Conservation (phyloP, 2,797 vertebrate species). For the Sebastes nivosus region DNA sequence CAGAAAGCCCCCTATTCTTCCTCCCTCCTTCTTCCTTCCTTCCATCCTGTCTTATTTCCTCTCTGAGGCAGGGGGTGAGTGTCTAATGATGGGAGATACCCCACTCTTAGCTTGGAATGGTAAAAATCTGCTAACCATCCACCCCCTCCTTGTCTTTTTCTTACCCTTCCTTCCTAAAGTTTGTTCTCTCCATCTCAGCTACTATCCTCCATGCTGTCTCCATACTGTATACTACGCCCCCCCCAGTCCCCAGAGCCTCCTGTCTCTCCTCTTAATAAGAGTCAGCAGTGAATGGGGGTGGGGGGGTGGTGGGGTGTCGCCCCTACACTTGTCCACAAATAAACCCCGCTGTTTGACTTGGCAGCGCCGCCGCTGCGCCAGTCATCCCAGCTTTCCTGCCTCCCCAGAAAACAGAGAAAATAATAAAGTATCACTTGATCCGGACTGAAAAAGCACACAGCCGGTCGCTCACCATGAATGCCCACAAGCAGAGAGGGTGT, state of each 20-base stretch:
- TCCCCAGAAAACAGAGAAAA: slow-evolving; percentile 64
- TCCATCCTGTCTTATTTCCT: slow-evolving; percentile 53
- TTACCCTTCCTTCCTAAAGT: not conserved
- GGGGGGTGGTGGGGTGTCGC: slow-evolving; percentile 24
- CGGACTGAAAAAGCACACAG: slow-evolving; percentile 52
- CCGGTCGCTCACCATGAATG: slow-evolving; percentile 55
- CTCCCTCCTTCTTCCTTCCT: slow-evolving; percentile 34
- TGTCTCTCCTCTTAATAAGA: slow-evolving; percentile 62
- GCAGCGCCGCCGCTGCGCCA: slow-evolving; percentile 56
- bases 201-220: not conserved
- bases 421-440: slow-evolving; percentile 73
- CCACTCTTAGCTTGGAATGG: not conserved
- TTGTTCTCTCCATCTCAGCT: not conserved
- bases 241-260: slow-evolving; percentile 50
- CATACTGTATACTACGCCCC: not conserved
- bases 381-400: slow-evolving; percentile 75
- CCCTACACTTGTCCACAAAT: slow-evolving; percentile 80
- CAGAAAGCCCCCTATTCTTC: slow-evolving; percentile 61
- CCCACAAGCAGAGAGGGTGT: slow-evolving; percentile 45
- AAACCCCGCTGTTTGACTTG: slow-evolving; percentile 81
- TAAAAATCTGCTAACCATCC: slow-evolving; percentile 2
- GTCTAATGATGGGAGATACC: slow-evolving; percentile 39
- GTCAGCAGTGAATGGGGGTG: slow-evolving; percentile 30
- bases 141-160: not conserved
- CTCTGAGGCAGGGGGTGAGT: slow-evolving; percentile 30